These are phyloP conservation scores for Peromyscus nudipes DNA, from an alignment of 2,797 vertebrate genomes.

Conservation along the genomic window DNA sequence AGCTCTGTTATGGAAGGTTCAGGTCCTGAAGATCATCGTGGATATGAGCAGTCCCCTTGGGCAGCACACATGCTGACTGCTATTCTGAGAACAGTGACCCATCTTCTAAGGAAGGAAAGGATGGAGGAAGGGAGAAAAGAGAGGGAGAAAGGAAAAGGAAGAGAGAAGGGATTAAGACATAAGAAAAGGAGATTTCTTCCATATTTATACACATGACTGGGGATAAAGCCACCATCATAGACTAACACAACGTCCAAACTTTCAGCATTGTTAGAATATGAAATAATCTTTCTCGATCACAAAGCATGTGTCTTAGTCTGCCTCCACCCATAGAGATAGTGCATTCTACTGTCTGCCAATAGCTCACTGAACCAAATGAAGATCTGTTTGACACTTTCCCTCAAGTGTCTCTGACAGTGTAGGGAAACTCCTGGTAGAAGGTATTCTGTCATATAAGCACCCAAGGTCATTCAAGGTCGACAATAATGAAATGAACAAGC, in stretches of 20 bases:
- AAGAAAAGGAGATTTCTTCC: background rate
- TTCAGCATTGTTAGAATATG: background rate
- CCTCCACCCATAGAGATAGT: background rate
- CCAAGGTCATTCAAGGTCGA: background rate
- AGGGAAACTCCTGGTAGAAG: background rate
- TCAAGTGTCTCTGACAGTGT: background rate
- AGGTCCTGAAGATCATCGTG: background rate
- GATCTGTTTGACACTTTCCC: background rate
- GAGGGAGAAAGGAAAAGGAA: background rate
- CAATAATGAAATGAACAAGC: slow-evolving; percentile 7
- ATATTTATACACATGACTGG: background rate
- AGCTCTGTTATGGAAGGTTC: background rate
- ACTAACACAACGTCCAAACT: background rate
- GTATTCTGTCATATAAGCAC: background rate
- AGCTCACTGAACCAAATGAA: background rate
- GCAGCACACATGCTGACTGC: background rate
- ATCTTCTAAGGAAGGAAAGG: background rate
- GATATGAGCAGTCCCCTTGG: background rate
- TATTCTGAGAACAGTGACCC: background rate
- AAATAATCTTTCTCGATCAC: background rate
- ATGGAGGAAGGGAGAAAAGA: background rate
- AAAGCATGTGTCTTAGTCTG: background rate
- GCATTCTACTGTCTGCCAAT: background rate
- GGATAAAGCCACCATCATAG: background rate
- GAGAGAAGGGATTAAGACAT: background rate